Percentiles rank a stretch among this genome's conserved stretches.
These are phyloP conservation scores for Neosilurus hyrtlii DNA, from an alignment of 2,797 vertebrate species.

Conservation along the genomic window DNA sequence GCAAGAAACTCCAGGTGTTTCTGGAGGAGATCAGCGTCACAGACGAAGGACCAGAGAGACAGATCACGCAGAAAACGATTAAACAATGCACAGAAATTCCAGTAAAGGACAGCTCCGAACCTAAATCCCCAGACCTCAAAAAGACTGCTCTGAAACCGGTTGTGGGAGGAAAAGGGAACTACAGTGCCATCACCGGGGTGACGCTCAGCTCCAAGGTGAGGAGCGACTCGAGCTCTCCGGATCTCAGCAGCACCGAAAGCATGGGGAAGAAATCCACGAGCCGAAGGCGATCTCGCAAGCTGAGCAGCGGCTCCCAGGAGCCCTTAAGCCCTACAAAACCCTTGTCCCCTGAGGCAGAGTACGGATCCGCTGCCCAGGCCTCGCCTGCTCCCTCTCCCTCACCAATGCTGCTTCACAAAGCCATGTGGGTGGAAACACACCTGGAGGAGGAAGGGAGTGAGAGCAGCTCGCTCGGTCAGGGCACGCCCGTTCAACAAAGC, in stretches of 20 bases:
- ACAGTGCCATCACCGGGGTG: slow-evolving; percentile 59
- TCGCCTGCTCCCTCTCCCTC: slow-evolving; percentile 70
- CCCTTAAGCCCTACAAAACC: not conserved
- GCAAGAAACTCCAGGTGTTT: slow-evolving; percentile 66
- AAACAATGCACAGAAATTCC: slow-evolving; percentile 42
- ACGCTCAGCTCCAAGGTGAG: slow-evolving; percentile 56
- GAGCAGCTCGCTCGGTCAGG: slow-evolving; percentile 65
- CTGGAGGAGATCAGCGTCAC: slow-evolving; percentile 59
- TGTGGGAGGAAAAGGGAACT: slow-evolving; percentile 56
- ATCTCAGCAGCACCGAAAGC: slow-evolving; percentile 20
- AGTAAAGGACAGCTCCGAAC: slow-evolving; percentile 35
- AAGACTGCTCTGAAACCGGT: slow-evolving; percentile 58
- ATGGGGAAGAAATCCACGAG: slow-evolving; percentile 43
- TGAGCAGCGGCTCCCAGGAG: slow-evolving; percentile 47
- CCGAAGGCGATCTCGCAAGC: slow-evolving; percentile 48
- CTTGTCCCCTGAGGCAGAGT: slow-evolving; percentile 48
- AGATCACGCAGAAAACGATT: slow-evolving; percentile 24
- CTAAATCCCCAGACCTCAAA: slow-evolving; percentile 60
- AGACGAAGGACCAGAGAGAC: slow-evolving; percentile 13
- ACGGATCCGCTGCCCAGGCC: slow-evolving; percentile 1
- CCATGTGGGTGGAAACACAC: slow-evolving; percentile 74
- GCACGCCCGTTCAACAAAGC: slow-evolving; percentile 65
- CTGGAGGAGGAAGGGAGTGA: slow-evolving; percentile 65
- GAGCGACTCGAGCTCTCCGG: slow-evolving; percentile 43
- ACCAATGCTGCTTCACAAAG: slow-evolving; percentile 65